Conservation (phyloP, 1,140 invertebrate genomes). For the Tetramorium simillimum region DNA sequence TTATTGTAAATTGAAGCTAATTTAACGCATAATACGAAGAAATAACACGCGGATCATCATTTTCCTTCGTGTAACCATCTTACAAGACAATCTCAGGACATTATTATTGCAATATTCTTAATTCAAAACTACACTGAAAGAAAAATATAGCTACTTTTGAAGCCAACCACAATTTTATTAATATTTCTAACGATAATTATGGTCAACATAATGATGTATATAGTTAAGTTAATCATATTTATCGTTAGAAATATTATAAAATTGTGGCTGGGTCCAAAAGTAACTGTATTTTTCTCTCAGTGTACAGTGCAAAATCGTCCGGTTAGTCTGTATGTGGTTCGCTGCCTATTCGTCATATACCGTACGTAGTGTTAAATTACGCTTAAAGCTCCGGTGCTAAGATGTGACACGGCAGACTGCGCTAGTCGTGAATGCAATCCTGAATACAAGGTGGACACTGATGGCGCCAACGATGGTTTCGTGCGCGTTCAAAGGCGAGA, state of each 20-base stretch:
- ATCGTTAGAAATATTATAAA: no score
- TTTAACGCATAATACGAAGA: background rate
- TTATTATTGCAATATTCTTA: background rate
- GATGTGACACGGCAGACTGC: slow-evolving; percentile 31
- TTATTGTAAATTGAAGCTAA: background rate
- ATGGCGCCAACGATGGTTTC: slow-evolving; percentile 7
- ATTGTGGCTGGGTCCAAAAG: no score
- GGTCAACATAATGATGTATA: no score
- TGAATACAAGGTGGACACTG: slow-evolving; percentile 28
- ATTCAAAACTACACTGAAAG: background rate
- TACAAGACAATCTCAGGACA: background rate
- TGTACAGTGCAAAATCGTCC: slow-evolving; percentile 26
- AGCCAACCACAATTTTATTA: no score
- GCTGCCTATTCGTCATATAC: background rate
- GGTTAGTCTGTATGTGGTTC: background rate
- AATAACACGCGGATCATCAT: background rate
- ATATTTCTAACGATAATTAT: no score
- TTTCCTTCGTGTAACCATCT: background rate
- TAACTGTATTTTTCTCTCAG: no score
- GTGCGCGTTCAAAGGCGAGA: slow-evolving; percentile 8
- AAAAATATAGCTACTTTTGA: no score
- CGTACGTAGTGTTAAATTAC: slow-evolving; percentile 24
- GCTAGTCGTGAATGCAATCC: slow-evolving; percentile 18
- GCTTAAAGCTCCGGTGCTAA: slow-evolving; percentile 13
- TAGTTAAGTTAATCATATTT: no score